Evolutionary conservation across 2,888 invertebrate genomes (phyloP).

Genomic region (Erannis defoliaria): DNA sequence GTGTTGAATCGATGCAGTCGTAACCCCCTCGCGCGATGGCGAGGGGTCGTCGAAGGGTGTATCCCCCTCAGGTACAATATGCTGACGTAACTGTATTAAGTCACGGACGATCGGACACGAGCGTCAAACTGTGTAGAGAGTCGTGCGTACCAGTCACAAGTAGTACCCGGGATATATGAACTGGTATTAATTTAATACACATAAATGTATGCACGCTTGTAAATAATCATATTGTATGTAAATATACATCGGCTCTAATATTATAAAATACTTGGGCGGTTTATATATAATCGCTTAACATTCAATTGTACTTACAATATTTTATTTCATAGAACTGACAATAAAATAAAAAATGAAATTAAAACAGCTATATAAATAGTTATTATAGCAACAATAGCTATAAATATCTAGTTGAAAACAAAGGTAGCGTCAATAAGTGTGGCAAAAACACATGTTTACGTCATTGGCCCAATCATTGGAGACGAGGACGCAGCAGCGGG

Average conservation of each 20-base stretch:
- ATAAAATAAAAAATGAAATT: neutral
- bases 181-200: conserved; percentile 25
- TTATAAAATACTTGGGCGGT: neutral
- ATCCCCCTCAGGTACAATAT: conserved; percentile 32
- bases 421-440: conserved; percentile 7
- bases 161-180: conserved; percentile 10
- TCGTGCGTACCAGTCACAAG: conserved; percentile 30
- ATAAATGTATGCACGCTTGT: neutral
- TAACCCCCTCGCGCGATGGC: conserved; percentile 7
- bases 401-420: conserved; percentile 1
- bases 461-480: neutral
- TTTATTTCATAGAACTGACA: neutral
- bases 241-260: neutral
- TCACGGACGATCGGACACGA: conserved; percentile 36
- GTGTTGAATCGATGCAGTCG: conserved; percentile 25
- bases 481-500: neutral
- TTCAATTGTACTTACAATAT: neutral
- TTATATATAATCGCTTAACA: neutral
- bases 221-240: conserved; percentile 24
- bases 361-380: conserved; percentile 12
- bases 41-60: conserved; percentile 35
- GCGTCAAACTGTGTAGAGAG: conserved; percentile 30
- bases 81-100: conserved; percentile 35
- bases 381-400: conserved; percentile 2
- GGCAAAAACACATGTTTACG: conserved; percentile 4